These are phyloP conservation scores for Macroglossus sobrinus DNA, from an alignment of 2,113 vertebrate species.

Conservation along the genomic window DNA sequence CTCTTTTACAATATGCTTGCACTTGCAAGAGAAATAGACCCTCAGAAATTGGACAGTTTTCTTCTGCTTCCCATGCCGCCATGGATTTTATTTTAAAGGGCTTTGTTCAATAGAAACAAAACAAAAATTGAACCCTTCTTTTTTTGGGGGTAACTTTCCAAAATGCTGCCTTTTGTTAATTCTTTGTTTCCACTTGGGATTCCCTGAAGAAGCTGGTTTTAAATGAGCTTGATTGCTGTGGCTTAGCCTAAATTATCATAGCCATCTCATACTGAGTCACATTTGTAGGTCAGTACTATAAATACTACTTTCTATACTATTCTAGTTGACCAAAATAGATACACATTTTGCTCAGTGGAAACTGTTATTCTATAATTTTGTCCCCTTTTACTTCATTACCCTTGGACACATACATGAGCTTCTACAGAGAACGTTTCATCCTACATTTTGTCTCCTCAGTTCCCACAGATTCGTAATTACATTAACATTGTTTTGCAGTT, in stretches of 20 bases:
- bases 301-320: background rate
- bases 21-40: background rate
- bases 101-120: background rate
- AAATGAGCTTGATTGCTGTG: background rate
- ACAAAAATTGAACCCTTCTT: background rate
- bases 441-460: background rate
- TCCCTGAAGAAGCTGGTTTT: conserved; percentile 1
- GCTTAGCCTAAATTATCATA: background rate
- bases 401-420: background rate
- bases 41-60: background rate
- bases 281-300: background rate
- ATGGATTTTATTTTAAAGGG: background rate
- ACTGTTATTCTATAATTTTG: conserved; percentile 2
- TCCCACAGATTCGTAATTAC: background rate
- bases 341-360: background rate
- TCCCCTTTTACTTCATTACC: background rate
- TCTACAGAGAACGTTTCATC: background rate
- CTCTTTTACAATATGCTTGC: background rate
- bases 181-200: conserved; percentile 29
- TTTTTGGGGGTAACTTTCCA: background rate
- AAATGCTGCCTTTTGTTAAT: conserved; percentile 6
- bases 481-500: background rate
- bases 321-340: background rate
- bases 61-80: background rate
- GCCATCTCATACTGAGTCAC: background rate